Percentiles rank a stretch among this genome's conserved stretches.
These are phyloP conservation scores for Watsonalla binaria DNA, from an alignment of 2,888 invertebrate genomes.

Conservation along the genomic window DNA sequence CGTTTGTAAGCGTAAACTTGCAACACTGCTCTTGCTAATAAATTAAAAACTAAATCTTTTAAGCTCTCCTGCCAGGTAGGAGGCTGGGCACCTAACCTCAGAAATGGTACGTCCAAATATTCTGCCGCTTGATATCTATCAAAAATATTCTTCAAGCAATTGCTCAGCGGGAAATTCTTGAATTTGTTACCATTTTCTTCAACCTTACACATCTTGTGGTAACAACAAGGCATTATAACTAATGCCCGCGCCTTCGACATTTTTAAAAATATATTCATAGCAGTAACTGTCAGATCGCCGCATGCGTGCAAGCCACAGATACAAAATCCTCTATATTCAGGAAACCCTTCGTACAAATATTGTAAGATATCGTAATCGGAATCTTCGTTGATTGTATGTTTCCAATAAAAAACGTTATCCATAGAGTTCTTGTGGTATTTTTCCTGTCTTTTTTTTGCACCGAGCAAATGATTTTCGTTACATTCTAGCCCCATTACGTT, in stretches of 20 bases:
- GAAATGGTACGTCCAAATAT: conserved; percentile 81
- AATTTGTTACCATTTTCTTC: conserved; percentile 48
- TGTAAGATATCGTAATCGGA: conserved; percentile 65
- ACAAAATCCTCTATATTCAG: conserved; percentile 45
- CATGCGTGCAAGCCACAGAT: conserved; percentile 86
- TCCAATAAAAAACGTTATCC: conserved; percentile 76
- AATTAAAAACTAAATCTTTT: conserved; percentile 70
- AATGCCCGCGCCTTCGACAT: conserved; percentile 76
- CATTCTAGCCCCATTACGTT: conserved; percentile 84
- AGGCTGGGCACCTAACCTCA: conserved; percentile 86
- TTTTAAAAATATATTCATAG: conserved; percentile 81
- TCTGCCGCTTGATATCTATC: conserved; percentile 40
- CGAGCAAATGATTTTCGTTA: conserved; percentile 71
- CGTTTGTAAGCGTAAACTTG: conserved; percentile 79
- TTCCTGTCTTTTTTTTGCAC: conserved; percentile 78
- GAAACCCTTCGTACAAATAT: conserved; percentile 56
- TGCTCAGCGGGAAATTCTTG: conserved; percentile 83
- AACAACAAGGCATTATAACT: conserved; percentile 88
- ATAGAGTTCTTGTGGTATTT: conserved; percentile 73
- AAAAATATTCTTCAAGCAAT: conserved; percentile 56
- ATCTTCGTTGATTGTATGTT: conserved; percentile 74
- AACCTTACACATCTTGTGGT: conserved; percentile 80
- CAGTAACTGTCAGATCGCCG: conserved; percentile 84
- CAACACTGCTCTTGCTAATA: conserved; percentile 80
- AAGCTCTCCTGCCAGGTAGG: conserved; percentile 72